Conservation (phyloP, 2,888 invertebrate species). For the Rhopalosiphum nymphaeae region DNA sequence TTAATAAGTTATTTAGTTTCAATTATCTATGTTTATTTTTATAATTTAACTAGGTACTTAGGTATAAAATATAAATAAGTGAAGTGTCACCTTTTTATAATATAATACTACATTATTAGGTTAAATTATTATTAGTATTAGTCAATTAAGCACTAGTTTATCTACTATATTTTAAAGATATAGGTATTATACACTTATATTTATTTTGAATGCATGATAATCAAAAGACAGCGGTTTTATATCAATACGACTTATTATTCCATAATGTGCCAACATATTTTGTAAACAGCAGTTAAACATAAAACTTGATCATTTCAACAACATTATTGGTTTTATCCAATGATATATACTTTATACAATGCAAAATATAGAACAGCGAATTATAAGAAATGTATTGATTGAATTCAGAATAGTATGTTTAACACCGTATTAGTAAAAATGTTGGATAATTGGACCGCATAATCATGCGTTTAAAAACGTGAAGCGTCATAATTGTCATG, state of each 20-base stretch:
- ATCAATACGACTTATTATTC: neutral
- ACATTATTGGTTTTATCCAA: too few species aligned
- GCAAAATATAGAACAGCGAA: neutral
- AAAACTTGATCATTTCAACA: neutral
- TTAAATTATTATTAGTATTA: neutral
- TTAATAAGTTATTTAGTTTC: neutral
- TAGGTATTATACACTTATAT: neutral
- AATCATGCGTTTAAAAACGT: neutral
- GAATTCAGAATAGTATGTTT: neutral
- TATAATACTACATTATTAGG: neutral
- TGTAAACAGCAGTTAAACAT: neutral
- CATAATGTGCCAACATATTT: neutral
- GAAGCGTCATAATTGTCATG: neutral
- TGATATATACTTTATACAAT: neutral
- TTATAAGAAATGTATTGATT: neutral
- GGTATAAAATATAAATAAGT: neutral
- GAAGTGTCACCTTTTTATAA: neutral
- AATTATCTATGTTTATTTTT: neutral
- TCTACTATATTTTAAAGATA: neutral
- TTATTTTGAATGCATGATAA: neutral
- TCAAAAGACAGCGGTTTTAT: neutral
- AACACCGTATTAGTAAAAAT: neutral
- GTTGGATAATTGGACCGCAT: neutral
- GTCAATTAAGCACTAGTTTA: neutral
- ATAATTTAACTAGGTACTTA: neutral